Evolutionary conservation across 2,113 vertebrate genomes (phyloP).

Genomic region (Columbina picui): DNA sequence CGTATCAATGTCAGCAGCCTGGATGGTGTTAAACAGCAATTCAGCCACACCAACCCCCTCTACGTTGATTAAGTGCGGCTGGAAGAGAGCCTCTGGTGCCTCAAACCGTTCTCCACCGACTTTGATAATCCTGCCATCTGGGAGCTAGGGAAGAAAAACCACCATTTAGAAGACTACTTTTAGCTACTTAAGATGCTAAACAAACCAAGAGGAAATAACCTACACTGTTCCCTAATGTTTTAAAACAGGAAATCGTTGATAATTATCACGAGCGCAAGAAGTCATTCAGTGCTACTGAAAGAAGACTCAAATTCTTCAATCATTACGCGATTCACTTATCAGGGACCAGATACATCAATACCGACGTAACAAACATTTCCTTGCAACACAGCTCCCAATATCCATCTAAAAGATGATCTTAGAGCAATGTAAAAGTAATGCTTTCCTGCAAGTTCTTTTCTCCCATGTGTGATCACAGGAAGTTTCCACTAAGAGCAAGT

Average conservation of each 20-base stretch:
- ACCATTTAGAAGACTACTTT: not conserved
- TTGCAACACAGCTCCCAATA: not conserved
- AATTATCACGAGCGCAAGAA: not conserved
- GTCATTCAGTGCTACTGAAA: not conserved
- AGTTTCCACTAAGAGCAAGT: not conserved
- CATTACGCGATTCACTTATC: not conserved
- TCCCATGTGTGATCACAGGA: not conserved
- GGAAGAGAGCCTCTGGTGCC: slow-evolving; percentile 96
- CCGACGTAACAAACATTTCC: not conserved
- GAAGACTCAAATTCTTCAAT: not conserved
- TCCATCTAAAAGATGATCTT: not conserved
- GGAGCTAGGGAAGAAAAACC: slow-evolving; percentile 82
- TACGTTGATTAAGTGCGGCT: slow-evolving; percentile 98
- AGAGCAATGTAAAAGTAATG: not conserved
- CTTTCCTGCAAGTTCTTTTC: not conserved
- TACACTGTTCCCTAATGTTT: not conserved
- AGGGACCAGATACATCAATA: not conserved
- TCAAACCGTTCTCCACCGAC: slow-evolving; percentile 98
- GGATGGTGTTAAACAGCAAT: slow-evolving; percentile 98
- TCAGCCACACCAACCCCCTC: slow-evolving; percentile 98
- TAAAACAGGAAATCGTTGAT: slow-evolving; percentile 23
- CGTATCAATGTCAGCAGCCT: slow-evolving; percentile 97
- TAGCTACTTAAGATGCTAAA: not conserved
- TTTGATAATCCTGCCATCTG: slow-evolving; percentile 97
- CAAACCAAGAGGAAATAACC: slow-evolving; percentile 1